These are phyloP conservation scores for Avahi laniger DNA, from an alignment of 2,797 vertebrate genomes.

Conservation along the genomic window DNA sequence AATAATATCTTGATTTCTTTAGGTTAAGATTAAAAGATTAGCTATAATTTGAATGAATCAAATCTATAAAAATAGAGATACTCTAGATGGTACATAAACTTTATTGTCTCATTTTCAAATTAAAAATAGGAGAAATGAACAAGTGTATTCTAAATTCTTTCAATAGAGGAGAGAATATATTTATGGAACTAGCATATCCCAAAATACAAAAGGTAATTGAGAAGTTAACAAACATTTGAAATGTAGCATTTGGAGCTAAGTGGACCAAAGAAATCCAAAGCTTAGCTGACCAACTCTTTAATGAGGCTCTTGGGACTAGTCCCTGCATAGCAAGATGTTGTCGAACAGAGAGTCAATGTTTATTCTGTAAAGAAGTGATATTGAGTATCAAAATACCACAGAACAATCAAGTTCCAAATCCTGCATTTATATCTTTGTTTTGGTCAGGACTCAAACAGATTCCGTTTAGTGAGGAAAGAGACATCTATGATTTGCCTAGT, in stretches of 20 bases:
- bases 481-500: not conserved
- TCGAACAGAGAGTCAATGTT: not conserved
- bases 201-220: slow-evolving; percentile 13
- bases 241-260: slow-evolving; percentile 3
- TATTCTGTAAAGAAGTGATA: slow-evolving; percentile 17
- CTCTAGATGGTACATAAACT: not conserved
- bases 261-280: not conserved
- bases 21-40: slow-evolving; percentile 10
- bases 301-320: not conserved
- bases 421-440: slow-evolving; percentile 32
- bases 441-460: not conserved
- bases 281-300: not conserved
- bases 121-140: not conserved
- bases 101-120: slow-evolving; percentile 16
- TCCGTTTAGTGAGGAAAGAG: not conserved
- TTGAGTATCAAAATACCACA: slow-evolving; percentile 36
- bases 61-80: slow-evolving; percentile 5
- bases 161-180: not conserved
- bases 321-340: not conserved
- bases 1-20: slow-evolving; percentile 25
- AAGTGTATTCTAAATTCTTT: not conserved
- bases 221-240: slow-evolving; percentile 9
- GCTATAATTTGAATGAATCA: slow-evolving; percentile 8
- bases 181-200: not conserved
- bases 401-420: slow-evolving; percentile 18